These are phyloP conservation scores for Macrophya alboannulata DNA, from an alignment of 2,888 invertebrate genomes.

Conservation along the genomic window DNA sequence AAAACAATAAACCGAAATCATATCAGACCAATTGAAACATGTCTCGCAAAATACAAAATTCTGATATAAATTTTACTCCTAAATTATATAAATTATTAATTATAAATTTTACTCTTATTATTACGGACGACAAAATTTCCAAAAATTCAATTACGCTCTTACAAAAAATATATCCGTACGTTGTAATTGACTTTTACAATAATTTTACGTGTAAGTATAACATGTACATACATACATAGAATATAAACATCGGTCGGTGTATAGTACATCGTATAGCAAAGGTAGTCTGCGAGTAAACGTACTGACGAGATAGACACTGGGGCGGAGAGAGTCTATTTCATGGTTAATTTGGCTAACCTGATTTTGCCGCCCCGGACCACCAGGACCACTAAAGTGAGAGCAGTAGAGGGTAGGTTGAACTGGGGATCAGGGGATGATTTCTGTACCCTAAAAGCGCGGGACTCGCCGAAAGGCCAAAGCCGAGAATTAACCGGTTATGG, in stretches of 20 bases:
- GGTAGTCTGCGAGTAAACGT: constrained; percentile 48
- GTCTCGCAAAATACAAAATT: not conserved
- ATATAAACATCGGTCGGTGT: constrained; percentile 32
- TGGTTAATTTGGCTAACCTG: constrained; percentile 80
- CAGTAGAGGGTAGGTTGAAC: constrained; percentile 63
- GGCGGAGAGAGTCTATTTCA: constrained; percentile 80
- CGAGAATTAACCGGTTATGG: not conserved
- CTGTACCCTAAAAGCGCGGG: constrained; percentile 35
- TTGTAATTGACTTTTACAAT: not conserved
- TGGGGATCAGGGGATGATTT: constrained; percentile 42
- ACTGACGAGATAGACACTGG: constrained; percentile 69
- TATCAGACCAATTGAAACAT: not conserved
- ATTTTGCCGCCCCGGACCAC: constrained; percentile 74
- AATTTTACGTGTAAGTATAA: not conserved
- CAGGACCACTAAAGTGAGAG: constrained; percentile 69
- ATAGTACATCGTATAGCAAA: constrained; percentile 1
- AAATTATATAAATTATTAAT: too few species aligned
- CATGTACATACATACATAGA: not conserved
- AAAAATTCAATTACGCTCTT: not conserved
- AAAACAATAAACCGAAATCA: not conserved
- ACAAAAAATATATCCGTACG: not conserved
- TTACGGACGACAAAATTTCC: not conserved
- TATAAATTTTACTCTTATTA: not conserved
- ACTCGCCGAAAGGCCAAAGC: constrained; percentile 33
- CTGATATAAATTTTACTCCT: not conserved